Base-by-base conservation (phyloP, 2,888 invertebrate species). In the Prosopocoilus inquinatus region DNA sequence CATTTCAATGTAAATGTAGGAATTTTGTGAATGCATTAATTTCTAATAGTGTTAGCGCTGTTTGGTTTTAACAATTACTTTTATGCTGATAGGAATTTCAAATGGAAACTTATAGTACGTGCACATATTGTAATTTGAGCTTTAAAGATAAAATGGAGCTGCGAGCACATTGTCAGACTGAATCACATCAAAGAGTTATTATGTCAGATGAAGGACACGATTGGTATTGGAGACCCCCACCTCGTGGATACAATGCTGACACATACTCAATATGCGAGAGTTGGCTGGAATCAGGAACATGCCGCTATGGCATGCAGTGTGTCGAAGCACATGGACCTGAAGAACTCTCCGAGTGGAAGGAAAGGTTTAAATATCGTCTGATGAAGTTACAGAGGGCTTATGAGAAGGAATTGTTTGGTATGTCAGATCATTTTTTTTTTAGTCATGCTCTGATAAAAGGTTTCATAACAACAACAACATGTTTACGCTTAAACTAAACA, bases 341-440 rank as follows among this genome's bases (percentile, higher is more conserved):
- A 46, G 90, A 90, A 72, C 74, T 90, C 7, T 80, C 81, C 16
- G 89, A 90, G 73, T 90, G 90, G 90, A 83, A 84, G 65, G 84
- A 86, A 63, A 76, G 89, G 53, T 88, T 88, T 71, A 84, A 86
- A 63, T 86, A 87, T 68, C 78, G 87, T 13, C 79, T 81, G 62
- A 85, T 83, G 82, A 82, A 82, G 62, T 71, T 84, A 54, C 81
- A 84, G 68, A 78, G 82, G 62, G 87, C 87, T 4, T 83, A 82
- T 67, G 87, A 88, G 63, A 85, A 86, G 67, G 84, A 85, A 70
- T 75, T 86, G n/a, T 86, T 84, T 71, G 87, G 87, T 72, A 63
- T 50, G 61, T 53, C 50, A 12, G 35, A 1, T 35, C n/a, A n/a
- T n/a, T n/a, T 51, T 34, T 34, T 28, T 43, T 12, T 5, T 32